These are phyloP conservation scores for Scomberomorus guttatus DNA, from an alignment of 2,797 vertebrate species.

Conservation along the genomic window DNA sequence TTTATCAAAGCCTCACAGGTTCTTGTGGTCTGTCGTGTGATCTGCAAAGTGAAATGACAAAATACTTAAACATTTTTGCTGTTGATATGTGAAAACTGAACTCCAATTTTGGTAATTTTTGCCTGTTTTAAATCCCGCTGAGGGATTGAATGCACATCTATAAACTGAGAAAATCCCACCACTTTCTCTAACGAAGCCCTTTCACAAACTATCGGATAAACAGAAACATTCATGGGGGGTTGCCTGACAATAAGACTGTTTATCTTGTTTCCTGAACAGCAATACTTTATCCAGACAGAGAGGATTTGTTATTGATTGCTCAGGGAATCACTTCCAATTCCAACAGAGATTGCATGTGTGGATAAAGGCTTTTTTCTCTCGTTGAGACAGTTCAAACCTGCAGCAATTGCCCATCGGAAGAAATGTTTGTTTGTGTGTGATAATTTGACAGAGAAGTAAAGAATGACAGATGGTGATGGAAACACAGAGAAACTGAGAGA, in stretches of 20 bases:
- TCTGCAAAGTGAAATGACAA: not conserved
- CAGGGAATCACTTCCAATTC: constrained; percentile 38
- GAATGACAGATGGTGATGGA: constrained; percentile 31
- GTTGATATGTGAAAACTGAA: not conserved
- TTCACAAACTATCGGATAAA: not conserved
- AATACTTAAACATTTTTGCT: not conserved
- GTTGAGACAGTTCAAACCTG: constrained; percentile 1
- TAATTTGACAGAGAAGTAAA: constrained; percentile 52
- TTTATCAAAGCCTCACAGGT: too few species aligned
- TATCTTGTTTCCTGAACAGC: constrained; percentile 39
- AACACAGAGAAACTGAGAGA: not conserved
- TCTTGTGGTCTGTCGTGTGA: not conserved
- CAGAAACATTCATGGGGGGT: not conserved
- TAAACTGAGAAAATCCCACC: not conserved
- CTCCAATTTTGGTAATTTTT: not conserved
- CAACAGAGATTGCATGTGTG: constrained; percentile 33
- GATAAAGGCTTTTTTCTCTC: constrained; percentile 20
- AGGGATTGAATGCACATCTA: not conserved
- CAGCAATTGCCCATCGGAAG: constrained; percentile 1
- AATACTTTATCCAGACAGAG: constrained; percentile 50
- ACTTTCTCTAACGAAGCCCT: not conserved
- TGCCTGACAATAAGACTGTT: constrained; percentile 5
- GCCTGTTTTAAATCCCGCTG: not conserved
- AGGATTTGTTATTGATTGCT: constrained; percentile 51
- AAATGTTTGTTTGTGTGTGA: constrained; percentile 36